Evolutionary conservation across 92 coral and sea anemone genomes (phyloP), one percentile per base, ranked within the genome.

Genomic region (Heteractis magnifica): DNA sequence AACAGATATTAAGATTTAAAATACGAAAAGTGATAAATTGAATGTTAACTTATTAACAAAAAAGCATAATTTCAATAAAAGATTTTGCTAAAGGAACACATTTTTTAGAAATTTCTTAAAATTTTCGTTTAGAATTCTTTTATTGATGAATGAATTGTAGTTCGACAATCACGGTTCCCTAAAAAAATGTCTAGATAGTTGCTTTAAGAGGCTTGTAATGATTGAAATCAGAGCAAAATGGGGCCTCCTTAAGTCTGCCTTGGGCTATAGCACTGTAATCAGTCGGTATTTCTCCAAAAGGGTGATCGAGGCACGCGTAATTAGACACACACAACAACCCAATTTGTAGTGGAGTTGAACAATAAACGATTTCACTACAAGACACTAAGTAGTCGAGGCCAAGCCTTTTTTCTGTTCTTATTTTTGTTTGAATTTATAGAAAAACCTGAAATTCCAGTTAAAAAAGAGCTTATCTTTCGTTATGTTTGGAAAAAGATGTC

Each of bases 211-310:
- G 44, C 73, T 68, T 68, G 70, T 4, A n/a, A 62, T 62, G 73
- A 68, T 68, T 68, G 11, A 26, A 68, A 68, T 68, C 50, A 68
- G 6, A n/a, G 11, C 10, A 5, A 68, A 41, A 26, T 20, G 49
- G 73, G 73, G 23, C 49, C 73, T 15, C 58, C 58, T 14, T 4
- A 9, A 68, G 73, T 26, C 49, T 68, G 73, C 73, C 73, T 13
- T 7, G 50, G 73, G 73, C 73, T 8, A 68, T n/a, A 65, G 19
- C 72, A 41, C 73, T 68, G 73, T 68, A 68, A 68, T 68, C 73
- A 21, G 7, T 18, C 9, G 10, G 73, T 23, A 68, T 68, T 59
- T 62, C 70, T 18, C 20, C 9, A 23, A 8, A 20, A 68, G 73
- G 6, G 14, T 26, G 49, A 26, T 48, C 49, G 49, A 23, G 12